phyloP scores from a whole-genome alignment of 2,888 invertebrate species.

The Phoenoteleia sp. region DNA sequence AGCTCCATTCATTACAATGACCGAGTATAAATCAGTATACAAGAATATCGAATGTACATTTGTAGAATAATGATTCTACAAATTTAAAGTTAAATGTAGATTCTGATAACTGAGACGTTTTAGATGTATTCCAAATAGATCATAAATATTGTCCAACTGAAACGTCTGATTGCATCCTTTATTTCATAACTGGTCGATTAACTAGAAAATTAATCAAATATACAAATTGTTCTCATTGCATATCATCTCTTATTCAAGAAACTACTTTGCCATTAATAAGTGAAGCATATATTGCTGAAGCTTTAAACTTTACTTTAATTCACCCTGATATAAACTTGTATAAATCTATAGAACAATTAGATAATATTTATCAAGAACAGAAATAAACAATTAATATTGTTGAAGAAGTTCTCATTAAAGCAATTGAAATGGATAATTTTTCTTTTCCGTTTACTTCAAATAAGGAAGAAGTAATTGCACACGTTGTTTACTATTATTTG shows the following conservation, averaged over 20 bases:
- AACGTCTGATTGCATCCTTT: not conserved
- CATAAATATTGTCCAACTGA: not conserved
- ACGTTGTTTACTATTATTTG: not conserved
- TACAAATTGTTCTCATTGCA: conserved; percentile 1
- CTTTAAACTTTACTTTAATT: not conserved
- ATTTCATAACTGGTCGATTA: conserved; percentile 2
- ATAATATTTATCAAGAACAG: not conserved
- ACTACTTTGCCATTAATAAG: not conserved
- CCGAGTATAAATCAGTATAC: conserved; percentile 6
- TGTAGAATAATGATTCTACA: conserved; percentile 17
- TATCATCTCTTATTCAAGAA: conserved; percentile 7
- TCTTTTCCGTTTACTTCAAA: not conserved
- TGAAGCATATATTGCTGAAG: conserved; percentile 2
- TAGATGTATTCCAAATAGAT: not conserved
- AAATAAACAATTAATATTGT: not conserved
- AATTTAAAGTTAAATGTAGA: not conserved
- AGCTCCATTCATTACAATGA: not conserved
- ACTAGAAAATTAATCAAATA: conserved; percentile 2
- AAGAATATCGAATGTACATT: no score
- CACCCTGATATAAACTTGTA: not conserved
- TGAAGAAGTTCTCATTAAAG: not conserved
- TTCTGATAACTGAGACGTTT: conserved; percentile 7
- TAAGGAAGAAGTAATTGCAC: not conserved
- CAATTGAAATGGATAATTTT: not conserved
- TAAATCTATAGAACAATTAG: not conserved